Evolutionary conservation across 2,113 vertebrate species (phyloP), one percentile per base, ranked within the genome.

Genomic region (Stigmatopora argus): DNA sequence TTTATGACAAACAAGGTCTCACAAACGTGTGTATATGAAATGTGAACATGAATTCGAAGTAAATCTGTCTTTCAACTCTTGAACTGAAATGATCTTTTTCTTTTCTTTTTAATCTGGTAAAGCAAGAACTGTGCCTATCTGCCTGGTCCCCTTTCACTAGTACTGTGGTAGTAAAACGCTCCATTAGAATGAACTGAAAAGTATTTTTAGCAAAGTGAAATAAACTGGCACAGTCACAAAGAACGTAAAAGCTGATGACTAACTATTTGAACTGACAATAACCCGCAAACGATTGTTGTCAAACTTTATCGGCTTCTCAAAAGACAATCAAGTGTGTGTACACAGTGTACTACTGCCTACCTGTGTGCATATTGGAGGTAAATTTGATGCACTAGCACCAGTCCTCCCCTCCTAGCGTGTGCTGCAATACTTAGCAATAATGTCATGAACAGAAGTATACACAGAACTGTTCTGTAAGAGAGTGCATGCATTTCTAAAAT

Each of bases 401-500:
- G 6, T 75, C 77, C 79, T 70, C 80, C 79, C 53, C 44, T 44
- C 51, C 66, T 63, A 63, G 70, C 45, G 79, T 87, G 83, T 89
- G 86, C 88, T 88, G 83, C 80, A 83, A 91, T 74, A 82, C 87
- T 82, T 85, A 86, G 66, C 79, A 80, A 85, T 69, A 86, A 89
- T 70, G 76, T 66, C 61, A 70, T 66, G 80, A 77, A 83, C 77
- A 72, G 75, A 79, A 78, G 85, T 82, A 78, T 85, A 89, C 85
- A 89, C 82, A 89, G 86, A 90, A 87, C 69, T 85, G 82, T 88
- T 89, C 89, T 91, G 87, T 80, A 86, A 85, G 82, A 87, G 84
- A 86, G 77, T 84, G 88, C 90, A 90, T 92, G 91, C 90, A 92
- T 91, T 92, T 91, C 87, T 90, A 87, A 92, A 91, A 91, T 92